Evolutionary conservation across 2,113 vertebrate genomes (phyloP).

Genomic region (Hemiscyllium ocellatum): DNA sequence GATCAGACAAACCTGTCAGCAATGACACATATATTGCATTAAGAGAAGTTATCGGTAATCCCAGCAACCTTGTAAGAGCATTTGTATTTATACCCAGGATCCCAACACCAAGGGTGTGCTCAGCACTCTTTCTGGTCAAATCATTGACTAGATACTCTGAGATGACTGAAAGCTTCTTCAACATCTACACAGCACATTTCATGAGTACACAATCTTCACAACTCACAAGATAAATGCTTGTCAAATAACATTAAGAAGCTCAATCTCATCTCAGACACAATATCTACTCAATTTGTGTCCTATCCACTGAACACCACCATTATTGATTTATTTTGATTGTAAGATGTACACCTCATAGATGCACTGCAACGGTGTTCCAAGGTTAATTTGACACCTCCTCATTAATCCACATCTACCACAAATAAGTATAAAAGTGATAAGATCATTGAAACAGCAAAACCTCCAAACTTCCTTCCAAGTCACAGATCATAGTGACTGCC

Average conservation of each 20-base stretch:
- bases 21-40: not conserved
- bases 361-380: not conserved
- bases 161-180: not conserved
- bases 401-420: not conserved
- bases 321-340: not conserved
- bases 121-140: not conserved
- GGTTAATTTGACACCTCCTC: not conserved
- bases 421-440: not conserved
- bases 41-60: not conserved
- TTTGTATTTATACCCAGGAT: not conserved
- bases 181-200: not conserved
- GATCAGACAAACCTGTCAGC: not conserved
- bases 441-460: not conserved
- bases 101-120: not conserved
- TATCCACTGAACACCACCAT: not conserved
- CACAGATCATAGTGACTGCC: not conserved
- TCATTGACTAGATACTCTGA: not conserved
- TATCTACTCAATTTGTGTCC: not conserved
- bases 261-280: not conserved
- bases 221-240: not conserved
- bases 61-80: not conserved
- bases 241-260: not conserved
- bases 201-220: not conserved
- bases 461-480: not conserved
- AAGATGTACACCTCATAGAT: not conserved